Evolutionary conservation across 1,140 invertebrate genomes (phyloP), one percentile per base, ranked within the genome.

Genomic region (Heterodera schachtii): DNA sequence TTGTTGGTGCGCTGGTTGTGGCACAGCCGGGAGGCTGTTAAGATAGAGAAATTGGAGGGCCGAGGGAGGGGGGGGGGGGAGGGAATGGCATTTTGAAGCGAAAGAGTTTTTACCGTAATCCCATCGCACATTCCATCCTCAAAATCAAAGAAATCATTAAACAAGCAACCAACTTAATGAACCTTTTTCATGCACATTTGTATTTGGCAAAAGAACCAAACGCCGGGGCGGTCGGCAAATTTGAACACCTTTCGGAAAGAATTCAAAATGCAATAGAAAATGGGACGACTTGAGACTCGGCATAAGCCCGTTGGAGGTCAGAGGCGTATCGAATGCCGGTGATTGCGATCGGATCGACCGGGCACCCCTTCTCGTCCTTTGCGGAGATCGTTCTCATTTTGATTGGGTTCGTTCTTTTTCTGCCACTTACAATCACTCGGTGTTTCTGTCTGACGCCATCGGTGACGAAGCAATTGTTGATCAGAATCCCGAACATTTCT

Each of bases 181-280:
- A 71, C 69, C 66, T 84, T 84, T 67, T 89, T 89, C 88, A 89
- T 89, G 78, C 88, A 89, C 88, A 90, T 90, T 60, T 88, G 88
- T 19, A 89, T 84, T 73, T 90, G 88, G 75, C 88, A 89, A 79
- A 90, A 90, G 83, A 89, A 89, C 88, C 88, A 89, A 74, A 89
- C 84, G 19, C 87, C 88, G 13, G 88, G 88, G 43, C 84, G 73
- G 77, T 88, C 87, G 64, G 87, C 87, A 81, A 87, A 87, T 69
- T 87, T 87, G 76, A 87, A 88, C 13, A 88, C 86, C 57, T 82
- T 66, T 41, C 9, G 60, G 9, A 6, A 7, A 16, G 31, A 44
- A 49, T n/a, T 67, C 19, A 60, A 21, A 31, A 31, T 43, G n/a
- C 7, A 21, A 9, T 73, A 7, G 9, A 8, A 52, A 75, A 19